These are phyloP conservation scores for Pseudorhiza aurosa DNA, from an alignment of 30 jellyfish, hydroid and myxozoan species.

Conservation along the genomic window DNA sequence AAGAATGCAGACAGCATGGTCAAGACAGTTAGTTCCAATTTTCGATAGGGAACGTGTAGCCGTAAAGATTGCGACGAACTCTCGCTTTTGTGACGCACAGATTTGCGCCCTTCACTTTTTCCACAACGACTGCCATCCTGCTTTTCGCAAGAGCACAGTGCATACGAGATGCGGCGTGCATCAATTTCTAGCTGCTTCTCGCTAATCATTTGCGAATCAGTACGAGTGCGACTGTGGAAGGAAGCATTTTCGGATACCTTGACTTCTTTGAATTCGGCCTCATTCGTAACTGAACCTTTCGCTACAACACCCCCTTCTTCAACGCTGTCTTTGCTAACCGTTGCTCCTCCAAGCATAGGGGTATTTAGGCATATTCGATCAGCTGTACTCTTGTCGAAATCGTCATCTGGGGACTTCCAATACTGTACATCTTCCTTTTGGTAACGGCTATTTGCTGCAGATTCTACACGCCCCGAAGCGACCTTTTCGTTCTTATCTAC, in stretches of 20 bases:
- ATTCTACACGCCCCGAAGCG: neutral
- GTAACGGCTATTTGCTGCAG: neutral
- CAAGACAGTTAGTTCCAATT: conserved; percentile 29
- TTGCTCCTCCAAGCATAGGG: neutral
- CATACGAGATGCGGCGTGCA: neutral
- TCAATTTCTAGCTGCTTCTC: neutral
- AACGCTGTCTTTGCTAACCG: neutral
- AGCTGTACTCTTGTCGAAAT: no score
- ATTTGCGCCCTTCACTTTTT: neutral
- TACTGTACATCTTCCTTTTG: neutral
- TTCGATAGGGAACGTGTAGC: conserved; percentile 25
- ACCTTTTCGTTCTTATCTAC: neutral
- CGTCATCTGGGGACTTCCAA: no score
- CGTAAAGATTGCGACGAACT: conserved; percentile 3
- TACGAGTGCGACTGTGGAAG: neutral
- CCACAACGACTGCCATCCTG: neutral
- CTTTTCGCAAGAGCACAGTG: neutral
- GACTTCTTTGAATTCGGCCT: neutral
- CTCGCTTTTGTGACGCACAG: neutral
- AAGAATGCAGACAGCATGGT: conserved; percentile 37
- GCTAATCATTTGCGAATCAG: neutral
- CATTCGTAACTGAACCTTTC: neutral
- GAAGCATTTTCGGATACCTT: neutral
- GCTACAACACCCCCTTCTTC: neutral
- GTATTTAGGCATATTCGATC: neutral